Percentiles rank a stretch among this genome's conserved stretches.
These are phyloP conservation scores for Athalia rosae DNA, from an alignment of 2,888 invertebrate genomes.

Conservation along the genomic window DNA sequence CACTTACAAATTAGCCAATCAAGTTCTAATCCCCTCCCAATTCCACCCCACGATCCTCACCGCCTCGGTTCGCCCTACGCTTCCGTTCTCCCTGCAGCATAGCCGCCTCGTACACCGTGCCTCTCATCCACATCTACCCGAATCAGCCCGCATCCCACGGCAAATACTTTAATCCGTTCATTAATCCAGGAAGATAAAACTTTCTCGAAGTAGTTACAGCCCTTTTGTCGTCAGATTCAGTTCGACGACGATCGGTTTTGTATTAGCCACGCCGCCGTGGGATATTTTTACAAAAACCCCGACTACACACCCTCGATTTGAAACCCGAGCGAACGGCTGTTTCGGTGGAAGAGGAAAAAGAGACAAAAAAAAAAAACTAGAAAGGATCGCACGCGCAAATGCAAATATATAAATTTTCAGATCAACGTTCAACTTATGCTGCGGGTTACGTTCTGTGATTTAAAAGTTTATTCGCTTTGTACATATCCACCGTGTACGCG, in stretches of 20 bases:
- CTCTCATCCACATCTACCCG: constrained; percentile 59
- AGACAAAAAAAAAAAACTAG: too few relatives aligned
- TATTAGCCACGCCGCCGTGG: constrained; percentile 28
- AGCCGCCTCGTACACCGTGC: constrained; percentile 47
- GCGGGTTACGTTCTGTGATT: constrained; percentile 2
- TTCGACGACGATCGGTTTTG: constrained; percentile 34
- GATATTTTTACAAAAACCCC: not conserved
- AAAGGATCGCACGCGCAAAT: not conserved
- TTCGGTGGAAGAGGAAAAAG: too few relatives aligned
- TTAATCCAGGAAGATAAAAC: constrained; percentile 73
- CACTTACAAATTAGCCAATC: constrained; percentile 74
- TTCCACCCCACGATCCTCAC: constrained; percentile 47
- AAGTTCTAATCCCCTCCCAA: constrained; percentile 70
- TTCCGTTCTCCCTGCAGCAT: too few relatives aligned
- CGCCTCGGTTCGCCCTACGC: constrained; percentile 27
- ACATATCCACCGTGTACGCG: not conserved
- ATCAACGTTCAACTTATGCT: not conserved
- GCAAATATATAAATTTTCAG: not conserved
- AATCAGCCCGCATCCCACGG: constrained; percentile 69
- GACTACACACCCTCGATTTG: not conserved
- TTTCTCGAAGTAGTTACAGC: constrained; percentile 68
- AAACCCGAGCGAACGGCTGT: not conserved
- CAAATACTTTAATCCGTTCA: constrained; percentile 73
- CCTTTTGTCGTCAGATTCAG: constrained; percentile 69
- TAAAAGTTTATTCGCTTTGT: constrained; percentile 17